Conservation (phyloP, 2,797 vertebrate genomes). For the Allenopithecus nigroviridis region DNA sequence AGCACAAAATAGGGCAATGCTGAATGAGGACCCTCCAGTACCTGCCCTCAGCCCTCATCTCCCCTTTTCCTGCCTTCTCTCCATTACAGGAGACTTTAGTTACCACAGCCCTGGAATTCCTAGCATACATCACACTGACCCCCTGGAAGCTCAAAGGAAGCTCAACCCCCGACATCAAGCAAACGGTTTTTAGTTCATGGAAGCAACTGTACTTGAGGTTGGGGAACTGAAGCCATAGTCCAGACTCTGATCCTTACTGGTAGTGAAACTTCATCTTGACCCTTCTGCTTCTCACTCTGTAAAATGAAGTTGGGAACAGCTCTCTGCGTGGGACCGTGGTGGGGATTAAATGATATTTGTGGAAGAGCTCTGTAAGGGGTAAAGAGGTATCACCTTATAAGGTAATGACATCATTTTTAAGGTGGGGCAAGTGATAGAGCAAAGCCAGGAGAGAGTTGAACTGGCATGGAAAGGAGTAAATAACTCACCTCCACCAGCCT, state of each 20-base stretch:
- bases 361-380: not conserved
- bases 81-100: not conserved
- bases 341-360: not conserved
- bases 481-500: not conserved
- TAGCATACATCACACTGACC: not conserved
- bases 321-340: not conserved
- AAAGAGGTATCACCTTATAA: not conserved
- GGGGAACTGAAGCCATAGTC: not conserved
- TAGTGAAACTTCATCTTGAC: not conserved
- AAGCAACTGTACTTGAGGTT: not conserved
- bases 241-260: not conserved
- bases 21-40: not conserved
- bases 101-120: not conserved
- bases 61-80: not conserved
- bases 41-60: not conserved
- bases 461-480: not conserved
- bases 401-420: not conserved
- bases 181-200: not conserved
- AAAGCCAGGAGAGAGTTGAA: not conserved
- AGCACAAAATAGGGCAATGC: not conserved
- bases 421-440: not conserved
- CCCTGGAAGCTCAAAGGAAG: rapidly evolving
- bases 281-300: not conserved
- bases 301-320: not conserved
- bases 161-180: not conserved